Evolutionary conservation across 2,797 vertebrate genomes (phyloP), one percentile per base, ranked within the genome.

Genomic region (Lagodon rhomboides): DNA sequence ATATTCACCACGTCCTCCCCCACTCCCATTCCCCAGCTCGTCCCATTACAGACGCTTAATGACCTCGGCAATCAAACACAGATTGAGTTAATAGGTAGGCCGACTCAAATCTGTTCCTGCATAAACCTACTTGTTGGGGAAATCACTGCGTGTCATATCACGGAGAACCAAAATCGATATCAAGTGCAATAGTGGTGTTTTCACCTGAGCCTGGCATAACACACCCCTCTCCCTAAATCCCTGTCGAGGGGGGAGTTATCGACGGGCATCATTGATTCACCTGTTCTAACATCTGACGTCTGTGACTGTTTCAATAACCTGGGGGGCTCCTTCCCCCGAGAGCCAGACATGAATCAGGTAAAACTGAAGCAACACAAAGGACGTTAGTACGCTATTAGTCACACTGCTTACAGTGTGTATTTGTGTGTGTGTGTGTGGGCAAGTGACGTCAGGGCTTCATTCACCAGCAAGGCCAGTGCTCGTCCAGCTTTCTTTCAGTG

Each of bases 341-440:
- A 91, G 84, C 77, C 80, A 85, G 84, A 84, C 90, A 90, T 92
- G 91, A 95, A 92, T 94, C 91, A 93, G 90, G 91, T 86, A 77
- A 80, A 89, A 93, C 84, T 79, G 83, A 84, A 79, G 68, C 87
- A 85, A 85, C 89, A 93, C 92, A 92, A 90, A 89, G 85, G 51
- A 89, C 66, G 70, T 88, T 90, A 90, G 89, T 83, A 75, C 58
- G 68, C 85, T 82, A 89, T 95, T 94, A 94, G 93, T 94, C 93
- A 93, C 87, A 75, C 72, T 77, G 85, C 79, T 84, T 87, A 84
- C 69, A 69, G 80, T 80, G 58, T 70, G 79, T 65, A 68, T 68
- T 50, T 73, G 63, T 76, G 70, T 79, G 76, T 61, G 77, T 76
- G 60, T 67, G 76, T 59, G 82, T 70, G 84, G 76, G 82, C 65